Percentiles rank a stretch among this genome's conserved stretches.
phyloP scores from a whole-genome alignment of 92 coral and sea anemone genomes.

The Epizoanthus scotinus region DNA sequence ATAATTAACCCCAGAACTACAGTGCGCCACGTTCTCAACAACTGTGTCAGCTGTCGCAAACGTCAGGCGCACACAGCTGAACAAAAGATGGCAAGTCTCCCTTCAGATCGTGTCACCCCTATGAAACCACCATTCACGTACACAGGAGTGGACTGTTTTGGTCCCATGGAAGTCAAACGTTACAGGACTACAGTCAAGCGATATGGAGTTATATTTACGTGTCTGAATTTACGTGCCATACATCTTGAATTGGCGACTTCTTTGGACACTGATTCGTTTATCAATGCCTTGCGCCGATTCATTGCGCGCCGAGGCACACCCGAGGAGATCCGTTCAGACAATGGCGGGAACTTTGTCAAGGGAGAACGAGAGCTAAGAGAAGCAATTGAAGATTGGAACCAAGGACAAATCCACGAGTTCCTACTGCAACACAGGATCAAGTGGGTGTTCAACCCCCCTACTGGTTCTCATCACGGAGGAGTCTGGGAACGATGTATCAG shows the following conservation, averaged over 20 bases:
- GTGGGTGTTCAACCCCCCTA: conserved; percentile 71
- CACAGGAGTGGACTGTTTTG: conserved; percentile 57
- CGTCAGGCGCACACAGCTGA: conserved; percentile 51
- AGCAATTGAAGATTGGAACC: conserved; percentile 54
- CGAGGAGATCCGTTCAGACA: conserved; percentile 60
- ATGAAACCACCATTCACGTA: conserved; percentile 53
- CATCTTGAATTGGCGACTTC: conserved; percentile 52
- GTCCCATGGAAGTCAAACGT: background rate
- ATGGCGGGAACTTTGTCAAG: conserved; percentile 54
- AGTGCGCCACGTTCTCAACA: conserved; percentile 30
- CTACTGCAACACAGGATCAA: conserved; percentile 42
- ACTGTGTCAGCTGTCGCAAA: conserved; percentile 56
- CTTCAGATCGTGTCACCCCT: conserved; percentile 48
- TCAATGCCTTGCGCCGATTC: conserved; percentile 43
- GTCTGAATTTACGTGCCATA: background rate
- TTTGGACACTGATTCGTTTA: conserved; percentile 54
- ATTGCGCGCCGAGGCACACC: conserved; percentile 59
- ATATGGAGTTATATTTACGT: background rate
- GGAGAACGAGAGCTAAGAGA: conserved; percentile 49
- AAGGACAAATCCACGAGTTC: conserved; percentile 49
- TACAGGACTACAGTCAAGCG: background rate
- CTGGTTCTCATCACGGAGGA: conserved; percentile 67
- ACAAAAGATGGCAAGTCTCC: conserved; percentile 71
- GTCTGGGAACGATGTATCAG: conserved; percentile 71
- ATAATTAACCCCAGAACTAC: conserved; percentile 46